Conservation (phyloP, 2,888 invertebrate genomes). For the Notocelia uddmanniana region DNA sequence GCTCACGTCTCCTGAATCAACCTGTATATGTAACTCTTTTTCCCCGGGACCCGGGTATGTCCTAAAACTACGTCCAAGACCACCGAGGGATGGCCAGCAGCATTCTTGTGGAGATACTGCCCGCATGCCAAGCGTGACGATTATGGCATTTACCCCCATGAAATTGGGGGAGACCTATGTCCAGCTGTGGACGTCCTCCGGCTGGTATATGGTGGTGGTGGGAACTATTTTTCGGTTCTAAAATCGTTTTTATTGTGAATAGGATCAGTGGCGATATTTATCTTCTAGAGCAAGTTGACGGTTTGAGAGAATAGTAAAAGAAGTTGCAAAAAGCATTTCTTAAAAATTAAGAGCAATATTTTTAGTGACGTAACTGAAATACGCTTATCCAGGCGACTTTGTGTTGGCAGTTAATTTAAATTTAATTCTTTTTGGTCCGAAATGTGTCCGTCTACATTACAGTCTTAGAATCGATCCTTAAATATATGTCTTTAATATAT, state of each 20-base stretch:
- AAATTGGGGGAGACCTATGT: too few relatives aligned
- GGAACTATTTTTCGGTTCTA: too few relatives aligned
- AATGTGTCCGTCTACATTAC: slow-evolving; percentile 25
- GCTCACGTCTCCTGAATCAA: too few relatives aligned
- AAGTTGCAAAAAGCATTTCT: neutral
- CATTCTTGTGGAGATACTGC: too few relatives aligned
- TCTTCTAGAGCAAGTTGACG: neutral
- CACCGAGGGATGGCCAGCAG: too few relatives aligned
- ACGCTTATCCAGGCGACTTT: slow-evolving; percentile 21
- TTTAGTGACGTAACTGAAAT: slow-evolving; percentile 26
- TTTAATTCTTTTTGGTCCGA: slow-evolving; percentile 40
- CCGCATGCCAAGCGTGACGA: too few relatives aligned
- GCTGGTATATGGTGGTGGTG: too few relatives aligned
- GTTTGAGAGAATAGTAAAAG: neutral
- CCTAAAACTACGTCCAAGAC: too few relatives aligned
- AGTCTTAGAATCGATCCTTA: slow-evolving; percentile 43
- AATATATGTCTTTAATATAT: slow-evolving; percentile 39
- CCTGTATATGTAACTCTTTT: too few relatives aligned
- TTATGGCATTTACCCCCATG: too few relatives aligned
- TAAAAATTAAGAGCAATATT: slow-evolving; percentile 6
- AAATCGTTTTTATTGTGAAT: neutral
- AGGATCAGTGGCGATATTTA: neutral
- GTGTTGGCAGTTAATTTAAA: slow-evolving; percentile 12
- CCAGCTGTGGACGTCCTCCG: too few relatives aligned
- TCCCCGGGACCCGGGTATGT: too few relatives aligned